These are phyloP conservation scores for Misgurnus anguillicaudatus DNA, from an alignment of 2,113 vertebrate genomes.

Conservation along the genomic window DNA sequence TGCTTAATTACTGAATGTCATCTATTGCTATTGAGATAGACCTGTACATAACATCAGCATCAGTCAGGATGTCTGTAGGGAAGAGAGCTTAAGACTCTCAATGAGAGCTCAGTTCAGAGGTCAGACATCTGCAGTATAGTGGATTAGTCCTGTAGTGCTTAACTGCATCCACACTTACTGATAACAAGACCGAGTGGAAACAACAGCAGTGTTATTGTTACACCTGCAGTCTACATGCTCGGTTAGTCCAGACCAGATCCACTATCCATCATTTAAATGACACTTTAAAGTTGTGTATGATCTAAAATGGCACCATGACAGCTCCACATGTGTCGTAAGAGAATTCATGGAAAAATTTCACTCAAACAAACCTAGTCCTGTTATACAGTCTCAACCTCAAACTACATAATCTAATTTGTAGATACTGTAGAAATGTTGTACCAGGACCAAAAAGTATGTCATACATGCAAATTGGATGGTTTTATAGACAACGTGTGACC, in stretches of 20 bases:
- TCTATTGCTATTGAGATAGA: neutral
- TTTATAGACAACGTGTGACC: too few species aligned
- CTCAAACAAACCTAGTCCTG: neutral
- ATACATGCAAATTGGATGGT: too few species aligned
- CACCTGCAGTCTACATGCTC: neutral
- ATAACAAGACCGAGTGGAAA: neutral
- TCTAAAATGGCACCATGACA: too few species aligned
- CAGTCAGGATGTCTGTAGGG: conserved; percentile 22
- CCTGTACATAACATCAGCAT: conserved; percentile 4
- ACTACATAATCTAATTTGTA: neutral
- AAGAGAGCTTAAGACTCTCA: conserved; percentile 37
- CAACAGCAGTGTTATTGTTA: neutral
- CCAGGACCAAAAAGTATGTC: too few species aligned
- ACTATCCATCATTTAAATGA: neutral
- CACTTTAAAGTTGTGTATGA: too few species aligned
- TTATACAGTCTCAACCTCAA: neutral
- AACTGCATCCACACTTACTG: conserved; percentile 21
- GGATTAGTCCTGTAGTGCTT: conserved; percentile 14
- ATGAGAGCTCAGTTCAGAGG: conserved; percentile 37
- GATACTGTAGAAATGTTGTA: too few species aligned
- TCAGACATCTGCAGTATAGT: conserved; percentile 33
- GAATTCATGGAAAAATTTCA: too few species aligned
- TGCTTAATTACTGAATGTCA: neutral
- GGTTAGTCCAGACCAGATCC: neutral
- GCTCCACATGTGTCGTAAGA: too few species aligned